Evolutionary conservation across 2,888 invertebrate genomes (phyloP).

Genomic region (Parnassius glacialis): DNA sequence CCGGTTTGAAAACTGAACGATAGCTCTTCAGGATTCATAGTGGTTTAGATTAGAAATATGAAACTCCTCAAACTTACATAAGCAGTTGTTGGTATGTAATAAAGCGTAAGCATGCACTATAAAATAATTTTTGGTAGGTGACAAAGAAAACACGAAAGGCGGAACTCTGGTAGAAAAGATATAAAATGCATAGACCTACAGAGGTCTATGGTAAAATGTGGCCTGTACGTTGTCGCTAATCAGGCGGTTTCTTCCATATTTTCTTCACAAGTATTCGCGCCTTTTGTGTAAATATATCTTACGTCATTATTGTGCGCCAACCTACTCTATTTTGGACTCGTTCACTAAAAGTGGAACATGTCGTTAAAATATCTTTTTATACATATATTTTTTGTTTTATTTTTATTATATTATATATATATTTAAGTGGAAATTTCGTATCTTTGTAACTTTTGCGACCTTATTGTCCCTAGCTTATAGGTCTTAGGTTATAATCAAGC

Average conservation of each 20-base stretch:
- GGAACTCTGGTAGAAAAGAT: not conserved
- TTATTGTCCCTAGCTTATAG: constrained; percentile 77
- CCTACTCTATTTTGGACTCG: constrained; percentile 5
- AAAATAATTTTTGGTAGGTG: not conserved
- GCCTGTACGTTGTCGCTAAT: no score
- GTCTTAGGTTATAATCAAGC: constrained; percentile 74
- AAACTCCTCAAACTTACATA: no score
- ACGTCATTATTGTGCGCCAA: no score
- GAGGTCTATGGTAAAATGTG: no score
- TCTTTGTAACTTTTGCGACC: constrained; percentile 71
- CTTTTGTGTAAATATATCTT: no score
- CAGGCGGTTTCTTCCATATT: no score
- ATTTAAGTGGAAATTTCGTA: constrained; percentile 30
- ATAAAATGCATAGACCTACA: no score
- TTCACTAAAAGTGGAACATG: constrained; percentile 20
- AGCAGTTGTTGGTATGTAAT: no score
- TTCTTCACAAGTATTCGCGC: no score
- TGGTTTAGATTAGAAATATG: not conserved
- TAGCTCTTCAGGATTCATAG: constrained; percentile 18
- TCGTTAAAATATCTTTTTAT: constrained; percentile 25
- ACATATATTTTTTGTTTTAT: constrained; percentile 11
- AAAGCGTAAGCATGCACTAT: no score
- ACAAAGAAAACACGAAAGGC: not conserved
- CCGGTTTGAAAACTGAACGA: constrained; percentile 24
- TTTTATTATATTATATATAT: constrained; percentile 3